Base-by-base conservation (phyloP, 2,797 vertebrate genomes). In the Tenualosa thibaudeaui region DNA sequence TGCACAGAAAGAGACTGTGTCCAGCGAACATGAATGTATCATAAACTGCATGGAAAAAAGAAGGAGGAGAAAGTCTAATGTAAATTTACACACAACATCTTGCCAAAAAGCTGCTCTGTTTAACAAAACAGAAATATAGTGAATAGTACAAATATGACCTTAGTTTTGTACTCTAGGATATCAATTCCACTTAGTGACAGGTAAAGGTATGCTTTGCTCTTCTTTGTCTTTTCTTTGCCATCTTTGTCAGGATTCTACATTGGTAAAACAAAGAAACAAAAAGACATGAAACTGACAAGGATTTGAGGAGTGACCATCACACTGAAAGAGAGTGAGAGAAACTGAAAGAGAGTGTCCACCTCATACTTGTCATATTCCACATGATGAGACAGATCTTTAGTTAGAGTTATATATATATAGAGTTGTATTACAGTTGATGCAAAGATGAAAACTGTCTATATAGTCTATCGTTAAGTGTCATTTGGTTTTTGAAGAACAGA, bases 101-200 rank as follows among this genome's bases (percentile, higher is more conserved):
- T 51, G 10, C 7, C 50, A 9, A 51, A 51, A 51, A 51, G 7
- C 50, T 51, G 50, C 50, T 51, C 10, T 51, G 50, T 9, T 51
- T 12, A 51, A 51, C 1, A 9, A 81, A 81, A 40, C 37, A 49
- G 13, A 7, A 81, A 81, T 17, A 49, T 6, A 78, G 15, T 26
- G 15, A 49, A 10, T 49, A 6, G 26, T 8, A 13, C 24, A 19
- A 50, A 5, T 54, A 49, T 60, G 58, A 95, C 95, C 93, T 95
- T 96, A 22, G 95, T 95, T 90, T 96, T 94, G 84, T 93, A 88
- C 87, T 96, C 94, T 87, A 96, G 87, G 81, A 95, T 89, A 90
- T 96, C 95, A 1, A 96, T 90, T 53, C 91, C 92, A n/a, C 88
- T 92, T 60, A 83, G 71, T 0, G 94, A 92, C 83, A 96, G 83